Evolutionary conservation across 2,113 vertebrate genomes (phyloP), one percentile per base, ranked within the genome.

Genomic region (Calidris pygmaea): DNA sequence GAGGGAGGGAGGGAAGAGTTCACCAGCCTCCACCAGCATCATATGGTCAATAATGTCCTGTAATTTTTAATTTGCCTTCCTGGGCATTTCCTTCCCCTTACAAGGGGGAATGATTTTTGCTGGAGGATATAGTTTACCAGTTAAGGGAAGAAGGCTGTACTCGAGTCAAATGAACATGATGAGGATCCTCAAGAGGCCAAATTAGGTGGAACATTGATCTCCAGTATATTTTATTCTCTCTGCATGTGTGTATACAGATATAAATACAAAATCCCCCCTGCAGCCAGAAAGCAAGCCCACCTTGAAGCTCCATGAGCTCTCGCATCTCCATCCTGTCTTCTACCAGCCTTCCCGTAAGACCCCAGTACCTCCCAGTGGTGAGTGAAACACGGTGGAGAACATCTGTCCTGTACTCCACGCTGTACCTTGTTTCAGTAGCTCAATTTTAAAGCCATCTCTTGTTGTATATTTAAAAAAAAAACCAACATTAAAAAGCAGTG

Each of bases 391-490:
- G 0, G 0, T 19, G 43, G 43, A 79, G 56, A 75, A 37, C 68
- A 21, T 35, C 60, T 66, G 37, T 32, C 63, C 59, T 2, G 0
- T 20, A 3, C 10, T 75, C 34, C 48, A 55, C 0, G 0, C 29
- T 35, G 10, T 60, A 53, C 60, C 55, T 59, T 85, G 34, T 45
- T 91, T 87, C n/a, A 39, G 30, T 48, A 3, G 10, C 52, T 89
- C 11, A 0, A 2, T 81, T 94, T 91, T 73, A 76, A 94, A 92
- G 41, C 26, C 53, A 4, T 81, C 16, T 62, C 66, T 85, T 76
- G 32, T 24, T 45, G 32, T 8, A n/a, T 58, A 72, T 87, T 60
- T 24, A 75, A 85, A 84, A 77, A 91, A 32, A 65, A 19, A 47
- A 9, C 23, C 27, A 74, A 8, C 35, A 18, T 89, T 93, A 50